A percentile compares a stretch with the other conserved stretches of the same genome.
Conservation (phyloP, 2,888 invertebrate species). For the Netelia inedita region DNA sequence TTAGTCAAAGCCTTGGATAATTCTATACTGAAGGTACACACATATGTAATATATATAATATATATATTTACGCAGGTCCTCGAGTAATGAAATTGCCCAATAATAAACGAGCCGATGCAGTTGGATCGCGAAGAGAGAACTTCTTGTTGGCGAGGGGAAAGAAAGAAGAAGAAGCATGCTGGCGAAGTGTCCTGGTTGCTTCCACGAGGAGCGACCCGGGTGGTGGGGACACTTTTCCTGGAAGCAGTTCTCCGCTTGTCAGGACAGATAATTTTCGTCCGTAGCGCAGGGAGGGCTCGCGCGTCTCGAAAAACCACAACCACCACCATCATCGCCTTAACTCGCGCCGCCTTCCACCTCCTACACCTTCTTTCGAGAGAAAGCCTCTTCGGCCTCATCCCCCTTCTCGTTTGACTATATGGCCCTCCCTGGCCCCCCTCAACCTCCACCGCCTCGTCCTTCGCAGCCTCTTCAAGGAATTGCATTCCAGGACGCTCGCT, state of each 20-base stretch:
- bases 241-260: constrained; percentile 79
- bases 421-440: constrained; percentile 16
- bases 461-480: constrained; percentile 63
- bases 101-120: constrained; percentile 69
- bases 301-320: constrained; percentile 65
- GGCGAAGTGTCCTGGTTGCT: constrained; percentile 38
- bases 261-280: constrained; percentile 78
- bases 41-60: background rate
- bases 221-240: constrained; percentile 76
- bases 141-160: background rate
- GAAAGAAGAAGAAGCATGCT: constrained; percentile 35
- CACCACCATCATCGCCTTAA: constrained; percentile 55
- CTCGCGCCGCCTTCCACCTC: constrained; percentile 61
- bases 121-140: constrained; percentile 41
- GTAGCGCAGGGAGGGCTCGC: constrained; percentile 68
- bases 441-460: constrained; percentile 42
- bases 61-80: constrained; percentile 4
- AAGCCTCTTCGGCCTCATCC: constrained; percentile 36
- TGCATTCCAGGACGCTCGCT: constrained; percentile 75
- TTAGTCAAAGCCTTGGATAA: constrained; percentile 55
- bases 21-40: constrained; percentile 9
- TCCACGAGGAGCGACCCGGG: background rate
- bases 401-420: constrained; percentile 46
- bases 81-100: constrained; percentile 56
- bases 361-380: constrained; percentile 55